Percentiles rank a stretch among this genome's conserved stretches.
These are phyloP conservation scores for Potamarius usumacintae DNA, from an alignment of 2,113 vertebrate species.

Conservation along the genomic window DNA sequence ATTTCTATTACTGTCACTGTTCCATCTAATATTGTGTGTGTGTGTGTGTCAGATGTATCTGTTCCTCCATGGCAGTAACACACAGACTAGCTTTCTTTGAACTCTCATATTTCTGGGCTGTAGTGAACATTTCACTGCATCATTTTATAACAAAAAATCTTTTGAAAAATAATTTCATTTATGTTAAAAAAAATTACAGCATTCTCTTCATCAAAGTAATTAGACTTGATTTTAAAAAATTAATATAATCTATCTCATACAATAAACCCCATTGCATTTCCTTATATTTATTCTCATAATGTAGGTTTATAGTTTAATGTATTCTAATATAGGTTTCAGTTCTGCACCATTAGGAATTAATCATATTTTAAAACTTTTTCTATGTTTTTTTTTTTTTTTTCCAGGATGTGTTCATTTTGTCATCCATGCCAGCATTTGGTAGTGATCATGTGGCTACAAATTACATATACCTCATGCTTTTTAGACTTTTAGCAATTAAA, in stretches of 20 bases:
- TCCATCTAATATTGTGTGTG: conserved; percentile 44
- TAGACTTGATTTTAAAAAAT: background rate
- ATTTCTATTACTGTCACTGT: conserved; percentile 42
- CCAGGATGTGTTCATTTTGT: too few relatives aligned
- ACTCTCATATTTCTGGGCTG: background rate
- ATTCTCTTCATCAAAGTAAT: background rate
- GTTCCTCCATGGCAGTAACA: background rate
- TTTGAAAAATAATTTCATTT: background rate
- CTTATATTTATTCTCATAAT: background rate
- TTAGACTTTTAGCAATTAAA: background rate
- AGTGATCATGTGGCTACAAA: background rate
- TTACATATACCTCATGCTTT: background rate
- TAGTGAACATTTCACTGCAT: background rate
- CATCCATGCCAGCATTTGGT: background rate
- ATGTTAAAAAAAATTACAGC: background rate
- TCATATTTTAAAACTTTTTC: background rate
- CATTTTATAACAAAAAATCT: background rate
- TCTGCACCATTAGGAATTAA: too few relatives aligned
- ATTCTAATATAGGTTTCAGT: background rate
- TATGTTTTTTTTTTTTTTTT: background rate
- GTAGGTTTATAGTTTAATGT: too few relatives aligned
- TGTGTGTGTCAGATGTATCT: background rate
- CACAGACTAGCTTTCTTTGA: background rate
- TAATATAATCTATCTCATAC: background rate
- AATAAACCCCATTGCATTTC: background rate